Conservation (phyloP, 2,888 invertebrate genomes). For the Calliopum simillimum region DNA sequence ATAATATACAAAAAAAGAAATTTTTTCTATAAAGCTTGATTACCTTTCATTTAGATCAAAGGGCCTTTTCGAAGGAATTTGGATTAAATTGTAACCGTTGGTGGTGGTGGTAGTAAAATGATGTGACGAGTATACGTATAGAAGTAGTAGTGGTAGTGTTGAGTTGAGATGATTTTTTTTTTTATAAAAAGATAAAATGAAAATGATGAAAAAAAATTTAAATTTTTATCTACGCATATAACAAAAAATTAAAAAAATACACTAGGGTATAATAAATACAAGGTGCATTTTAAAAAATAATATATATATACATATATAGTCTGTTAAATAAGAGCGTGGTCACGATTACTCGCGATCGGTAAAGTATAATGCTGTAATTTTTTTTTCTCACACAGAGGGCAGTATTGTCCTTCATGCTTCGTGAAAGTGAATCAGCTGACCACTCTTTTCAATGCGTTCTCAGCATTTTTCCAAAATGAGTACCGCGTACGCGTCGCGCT, state of each 20-base stretch:
- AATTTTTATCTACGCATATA: constrained; percentile 25
- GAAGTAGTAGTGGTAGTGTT: constrained; percentile 12
- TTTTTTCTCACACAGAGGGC: too few species aligned
- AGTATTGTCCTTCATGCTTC: too few species aligned
- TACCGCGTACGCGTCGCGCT: too few species aligned
- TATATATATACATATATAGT: too few species aligned
- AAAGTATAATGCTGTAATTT: too few species aligned
- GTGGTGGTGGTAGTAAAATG: constrained; percentile 13
- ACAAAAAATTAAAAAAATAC: constrained; percentile 25
- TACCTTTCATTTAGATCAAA: constrained; percentile 66
- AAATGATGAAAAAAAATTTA: too few species aligned
- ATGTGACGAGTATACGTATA: constrained; percentile 24
- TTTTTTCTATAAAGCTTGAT: constrained; percentile 39
- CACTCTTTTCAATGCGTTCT: too few species aligned
- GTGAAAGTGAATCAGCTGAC: too few species aligned
- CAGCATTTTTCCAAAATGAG: too few species aligned
- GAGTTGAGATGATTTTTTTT: constrained; percentile 27
- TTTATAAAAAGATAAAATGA: too few species aligned
- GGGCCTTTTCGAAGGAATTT: constrained; percentile 54
- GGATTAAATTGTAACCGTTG: constrained; percentile 10
- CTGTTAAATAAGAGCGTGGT: too few species aligned
- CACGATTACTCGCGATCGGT: too few species aligned
- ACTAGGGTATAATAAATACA: constrained; percentile 8
- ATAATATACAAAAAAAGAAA: neutral
- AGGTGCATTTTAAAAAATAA: neutral